Evolutionary conservation across 2,888 invertebrate genomes (phyloP).

Genomic region (Hartigia nigra): DNA sequence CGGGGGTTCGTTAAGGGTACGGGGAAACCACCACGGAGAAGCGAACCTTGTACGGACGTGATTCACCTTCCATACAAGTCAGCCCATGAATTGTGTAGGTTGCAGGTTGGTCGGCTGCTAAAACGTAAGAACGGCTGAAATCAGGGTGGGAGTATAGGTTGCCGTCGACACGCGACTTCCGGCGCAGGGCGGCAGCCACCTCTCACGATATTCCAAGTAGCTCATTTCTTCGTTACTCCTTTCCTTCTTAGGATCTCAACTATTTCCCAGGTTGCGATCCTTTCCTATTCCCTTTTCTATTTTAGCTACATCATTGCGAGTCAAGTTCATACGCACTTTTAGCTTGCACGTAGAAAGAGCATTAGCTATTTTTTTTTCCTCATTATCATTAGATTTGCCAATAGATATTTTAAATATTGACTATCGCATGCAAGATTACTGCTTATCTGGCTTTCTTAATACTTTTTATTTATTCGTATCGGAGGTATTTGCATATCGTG

Average conservation of each 20-base stretch:
- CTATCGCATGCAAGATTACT: too few relatives aligned
- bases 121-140: not conserved
- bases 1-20: slow-evolving; percentile 52
- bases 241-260: not conserved
- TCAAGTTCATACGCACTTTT: not conserved
- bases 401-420: not conserved
- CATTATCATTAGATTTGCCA: too few relatives aligned
- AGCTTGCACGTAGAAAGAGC: not conserved
- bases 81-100: not conserved
- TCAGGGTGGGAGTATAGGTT: slow-evolving; percentile 34
- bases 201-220: not conserved
- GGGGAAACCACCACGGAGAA: slow-evolving; percentile 34
- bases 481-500: not conserved
- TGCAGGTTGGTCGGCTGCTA: not conserved
- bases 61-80: not conserved
- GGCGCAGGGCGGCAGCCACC: slow-evolving; percentile 52
- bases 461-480: not conserved
- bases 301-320: not conserved
- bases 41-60: not conserved
- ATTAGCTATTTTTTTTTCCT: too few relatives aligned
- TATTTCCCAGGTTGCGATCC: not conserved
- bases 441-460: too few relatives aligned
- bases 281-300: not conserved
- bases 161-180: slow-evolving; percentile 65
- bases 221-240: not conserved